Base-by-base conservation (phyloP, 2,113 vertebrate genomes). In the Vidua macroura region DNA sequence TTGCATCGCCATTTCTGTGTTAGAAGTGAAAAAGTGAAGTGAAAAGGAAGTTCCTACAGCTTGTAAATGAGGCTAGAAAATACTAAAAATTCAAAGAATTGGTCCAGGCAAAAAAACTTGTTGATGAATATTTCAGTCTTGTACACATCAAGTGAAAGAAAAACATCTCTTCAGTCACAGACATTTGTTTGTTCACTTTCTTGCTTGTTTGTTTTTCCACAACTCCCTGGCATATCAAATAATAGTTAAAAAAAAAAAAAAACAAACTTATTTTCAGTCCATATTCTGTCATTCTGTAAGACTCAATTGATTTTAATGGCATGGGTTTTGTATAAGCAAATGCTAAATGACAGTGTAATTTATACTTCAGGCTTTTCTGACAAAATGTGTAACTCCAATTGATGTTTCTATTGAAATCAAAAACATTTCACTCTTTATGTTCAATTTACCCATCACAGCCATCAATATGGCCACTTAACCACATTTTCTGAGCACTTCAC, bases 341-440 rank as follows among this genome's bases (percentile, higher is more conserved):
- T 69, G 33, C 43, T 91, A 83, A 93, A 85, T 83, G 48, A 83
- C 90, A 89, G 72, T 77, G 30, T 88, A 91, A 95, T 85, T 95
- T 94, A 88, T 72, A 80, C 82, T 80, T 74, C 43, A 85, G 55
- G 59, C 51, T 95, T 68, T 85, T 62, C 89, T 95, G 81, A 87
- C 77, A 82, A 81, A 91, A 93, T 62, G 19, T 79, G 30, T 73
- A 59, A 46, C 24, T 90, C 80, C 75, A 81, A 44, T 44, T 80
- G 68, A 77, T 63, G 59, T 9, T 55, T 55, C 55, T 77, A 55
- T 53, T 90, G 75, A 94, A 94, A 78, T 87, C 58, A 85, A 46
- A 90, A 85, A 28, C 5, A 74, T 88, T 91, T 85, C 43, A 62
- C 18, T 43, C 63, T 83, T 70, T 77, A 14, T 70, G 37, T 80